Evolutionary conservation across 2,797 vertebrate genomes (phyloP).

Genomic region (Cuniculus paca): DNA sequence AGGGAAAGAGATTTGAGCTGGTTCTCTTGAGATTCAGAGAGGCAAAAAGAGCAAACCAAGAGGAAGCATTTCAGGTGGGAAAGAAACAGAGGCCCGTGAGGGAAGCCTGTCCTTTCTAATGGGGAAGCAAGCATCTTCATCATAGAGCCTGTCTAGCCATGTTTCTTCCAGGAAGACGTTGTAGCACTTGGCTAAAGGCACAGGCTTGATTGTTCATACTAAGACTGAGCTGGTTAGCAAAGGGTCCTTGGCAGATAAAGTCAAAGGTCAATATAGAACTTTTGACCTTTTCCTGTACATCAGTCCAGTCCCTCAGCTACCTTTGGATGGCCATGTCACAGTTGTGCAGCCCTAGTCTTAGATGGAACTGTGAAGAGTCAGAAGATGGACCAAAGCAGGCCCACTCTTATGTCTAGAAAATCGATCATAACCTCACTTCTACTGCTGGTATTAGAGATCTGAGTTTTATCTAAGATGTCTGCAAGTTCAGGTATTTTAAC

Average conservation of each 20-base stretch:
- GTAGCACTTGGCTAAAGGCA: background rate
- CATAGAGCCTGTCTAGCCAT: rapidly evolving
- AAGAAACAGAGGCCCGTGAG: background rate
- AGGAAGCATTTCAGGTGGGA: constrained; percentile 35
- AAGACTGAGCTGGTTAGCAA: background rate
- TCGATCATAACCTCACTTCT: background rate
- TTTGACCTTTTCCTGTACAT: background rate
- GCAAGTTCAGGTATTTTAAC: background rate
- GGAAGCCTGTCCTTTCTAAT: background rate
- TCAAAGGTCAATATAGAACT: background rate
- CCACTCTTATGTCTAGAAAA: background rate
- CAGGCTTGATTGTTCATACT: background rate
- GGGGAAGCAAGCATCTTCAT: background rate
- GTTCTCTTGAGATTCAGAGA: constrained; percentile 34
- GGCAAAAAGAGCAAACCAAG: constrained; percentile 22
- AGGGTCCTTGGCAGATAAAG: background rate
- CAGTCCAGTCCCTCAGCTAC: background rate
- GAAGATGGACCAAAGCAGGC: background rate
- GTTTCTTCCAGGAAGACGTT: background rate
- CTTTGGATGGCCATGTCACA: background rate
- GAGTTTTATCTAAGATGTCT: background rate
- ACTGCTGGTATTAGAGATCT: background rate
- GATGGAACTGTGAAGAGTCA: background rate
- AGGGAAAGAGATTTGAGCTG: constrained; percentile 51
- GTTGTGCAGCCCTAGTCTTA: background rate